Percentiles rank a stretch among this genome's conserved stretches.
Evolutionary conservation across 2,113 vertebrate genomes (phyloP).

Genomic region (Apteryx mantelli): DNA sequence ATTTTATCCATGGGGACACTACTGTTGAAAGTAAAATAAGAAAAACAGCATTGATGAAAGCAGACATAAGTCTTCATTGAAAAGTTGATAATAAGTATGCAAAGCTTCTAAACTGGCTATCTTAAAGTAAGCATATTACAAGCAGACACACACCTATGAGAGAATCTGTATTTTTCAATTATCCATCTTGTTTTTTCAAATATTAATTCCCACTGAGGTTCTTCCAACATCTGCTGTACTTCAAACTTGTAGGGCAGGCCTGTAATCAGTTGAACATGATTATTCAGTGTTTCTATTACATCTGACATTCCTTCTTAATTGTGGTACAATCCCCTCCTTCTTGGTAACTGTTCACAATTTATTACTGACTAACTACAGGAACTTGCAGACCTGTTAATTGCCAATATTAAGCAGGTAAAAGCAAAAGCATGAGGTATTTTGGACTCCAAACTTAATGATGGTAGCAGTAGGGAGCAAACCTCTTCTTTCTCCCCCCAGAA

Average conservation of each 20-base stretch:
- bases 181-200: conserved; percentile 94
- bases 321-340: background rate
- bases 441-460: background rate
- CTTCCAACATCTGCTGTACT: conserved; percentile 84
- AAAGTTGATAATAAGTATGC: background rate
- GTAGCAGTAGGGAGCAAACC: background rate
- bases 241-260: conserved; percentile 96
- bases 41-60: conserved; percentile 4
- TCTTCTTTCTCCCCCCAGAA: background rate
- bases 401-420: background rate
- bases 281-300: background rate
- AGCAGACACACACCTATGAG: conserved; percentile 79
- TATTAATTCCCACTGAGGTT: conserved; percentile 89
- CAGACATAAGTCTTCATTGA: background rate
- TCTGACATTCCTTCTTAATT: background rate
- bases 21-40: conserved; percentile 74
- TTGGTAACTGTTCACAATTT: background rate
- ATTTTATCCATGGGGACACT: conserved; percentile 91
- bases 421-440: background rate
- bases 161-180: conserved; percentile 89
- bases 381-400: background rate
- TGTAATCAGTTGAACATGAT: conserved; percentile 49
- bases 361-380: background rate
- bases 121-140: background rate
- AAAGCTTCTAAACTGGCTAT: background rate